Base-by-base conservation (phyloP, 1,140 invertebrate species). In the Achroia grisella region DNA sequence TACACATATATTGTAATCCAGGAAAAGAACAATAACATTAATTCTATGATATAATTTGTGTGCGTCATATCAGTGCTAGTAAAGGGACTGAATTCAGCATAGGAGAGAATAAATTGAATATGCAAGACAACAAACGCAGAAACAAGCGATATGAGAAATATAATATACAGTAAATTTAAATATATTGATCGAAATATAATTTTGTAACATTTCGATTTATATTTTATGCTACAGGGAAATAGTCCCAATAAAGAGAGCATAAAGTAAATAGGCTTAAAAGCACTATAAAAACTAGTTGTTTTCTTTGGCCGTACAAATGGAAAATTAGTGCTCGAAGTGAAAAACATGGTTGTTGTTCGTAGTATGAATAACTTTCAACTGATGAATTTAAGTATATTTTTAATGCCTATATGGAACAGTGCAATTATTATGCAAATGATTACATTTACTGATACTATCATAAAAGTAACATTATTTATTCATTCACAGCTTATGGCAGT, bases 41-140 rank as follows among this genome's bases (percentile, higher is more conserved):
- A 15, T 47, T 82, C 76, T 1, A 72, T 10, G 3, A 72, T 51
- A 34, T 78, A 82, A 49, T 82, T 82, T 13, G 73, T 51, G 60
- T 76, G 51, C 5, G 69, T 71, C 49, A 71, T 41, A 1, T 71
- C 23, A 6, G 48, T 61, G 31, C 66, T 49, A 10, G 56, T 76
- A 43, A 74, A 58, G 10, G 55, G 42, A 31, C 39, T 50, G 30
- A 48, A 47, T 17, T 68, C 66, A n/a, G 45, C 51, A 8, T 48
- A 41, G 4, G 47, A 39, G 15, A 72, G 42, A 2, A 80, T 51
- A 9, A 69, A 37, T 14, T 49, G 48, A 13, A 73, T 39, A 43
- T 78, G 73, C 3, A 75, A 10, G 1, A 37, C 40, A 9, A 59
- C 34, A 44, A 74, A 77, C 1, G 42, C 34, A n/a, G 49, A 52